Percentiles rank a stretch among this genome's conserved stretches.
Conservation (phyloP, 2,113 vertebrate genomes). For the Corythaixoides concolor region DNA sequence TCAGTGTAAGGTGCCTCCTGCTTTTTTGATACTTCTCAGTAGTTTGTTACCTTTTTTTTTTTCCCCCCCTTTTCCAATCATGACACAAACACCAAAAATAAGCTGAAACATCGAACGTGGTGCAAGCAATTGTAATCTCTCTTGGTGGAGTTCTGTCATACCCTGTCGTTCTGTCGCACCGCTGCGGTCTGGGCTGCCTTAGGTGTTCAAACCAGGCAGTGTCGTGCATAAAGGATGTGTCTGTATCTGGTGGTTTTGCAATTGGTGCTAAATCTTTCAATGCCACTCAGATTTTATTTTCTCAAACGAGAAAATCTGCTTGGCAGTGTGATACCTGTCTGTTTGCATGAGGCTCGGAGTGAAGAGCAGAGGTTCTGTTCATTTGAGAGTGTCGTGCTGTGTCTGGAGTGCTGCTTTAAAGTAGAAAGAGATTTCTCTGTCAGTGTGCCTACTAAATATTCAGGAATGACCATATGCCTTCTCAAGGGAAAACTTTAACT, state of each 20-base stretch:
- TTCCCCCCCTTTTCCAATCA: neutral
- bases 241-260: neutral
- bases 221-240: accelerated
- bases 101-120: accelerated
- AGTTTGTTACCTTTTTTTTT: neutral
- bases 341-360: neutral
- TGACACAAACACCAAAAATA: neutral
- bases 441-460: neutral
- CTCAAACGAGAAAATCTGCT: neutral
- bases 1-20: neutral
- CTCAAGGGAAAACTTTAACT: neutral
- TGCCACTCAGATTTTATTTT: neutral
- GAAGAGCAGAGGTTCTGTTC: neutral
- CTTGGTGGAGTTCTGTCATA: accelerated
- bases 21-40: neutral
- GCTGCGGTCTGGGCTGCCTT: accelerated
- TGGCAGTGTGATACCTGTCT: neutral
- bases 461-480: neutral
- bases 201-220: neutral
- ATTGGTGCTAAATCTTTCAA: accelerated
- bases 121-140: neutral
- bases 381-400: neutral
- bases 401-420: neutral
- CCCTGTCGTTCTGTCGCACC: neutral
- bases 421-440: neutral